Evolutionary conservation across 2,113 vertebrate species (phyloP), one percentile per base, ranked within the genome.

Genomic region (Calidris pygmaea): DNA sequence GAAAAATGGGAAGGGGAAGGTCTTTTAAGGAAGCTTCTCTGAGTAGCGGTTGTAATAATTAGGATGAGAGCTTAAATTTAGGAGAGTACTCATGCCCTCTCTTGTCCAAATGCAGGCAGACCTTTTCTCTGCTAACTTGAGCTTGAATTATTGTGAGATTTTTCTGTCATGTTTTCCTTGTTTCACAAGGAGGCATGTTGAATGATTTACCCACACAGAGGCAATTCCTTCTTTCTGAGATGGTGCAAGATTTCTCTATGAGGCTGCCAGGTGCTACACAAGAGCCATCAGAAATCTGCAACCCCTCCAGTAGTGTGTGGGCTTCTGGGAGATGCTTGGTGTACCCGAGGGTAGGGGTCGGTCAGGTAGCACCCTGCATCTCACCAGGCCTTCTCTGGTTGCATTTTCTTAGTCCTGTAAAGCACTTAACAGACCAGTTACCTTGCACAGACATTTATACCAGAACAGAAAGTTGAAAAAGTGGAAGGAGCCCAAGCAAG

Each of bases 221-320:
- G 19, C 35, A 41, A 12, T 48, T 82, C 8, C 5, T 14, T 30
- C 52, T 71, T 89, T 60, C 35, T 85, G 58, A 10, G n/a, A 12
- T 43, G 14, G 4, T 53, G 35, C 34, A 32, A 32, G 26, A 23
- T 56, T 81, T 91, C 29, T 91, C 18, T 2, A 0, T 43, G 16
- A 41, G 7, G 23, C 67, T 79, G 7, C 21, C 3, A 3, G 10
- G 12, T 85, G 14, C 58, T 71, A 10, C 6, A 13, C 8, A 34
- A 34, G 27, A 65, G 53, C 35, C 3, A 0, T 50, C 11, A 60
- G 72, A 70, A 50, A 23, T 24, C 35, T 0, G 0, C 35, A 37
- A 20, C 29, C 6, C 2, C 20, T 60, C 48, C 19, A 20, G 50
- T 0, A 1, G 30, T 3, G 7, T 7, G 34, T 75, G 53, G 72